phyloP scores from a whole-genome alignment of 1,140 invertebrate species.

The Hormaphis cornu region DNA sequence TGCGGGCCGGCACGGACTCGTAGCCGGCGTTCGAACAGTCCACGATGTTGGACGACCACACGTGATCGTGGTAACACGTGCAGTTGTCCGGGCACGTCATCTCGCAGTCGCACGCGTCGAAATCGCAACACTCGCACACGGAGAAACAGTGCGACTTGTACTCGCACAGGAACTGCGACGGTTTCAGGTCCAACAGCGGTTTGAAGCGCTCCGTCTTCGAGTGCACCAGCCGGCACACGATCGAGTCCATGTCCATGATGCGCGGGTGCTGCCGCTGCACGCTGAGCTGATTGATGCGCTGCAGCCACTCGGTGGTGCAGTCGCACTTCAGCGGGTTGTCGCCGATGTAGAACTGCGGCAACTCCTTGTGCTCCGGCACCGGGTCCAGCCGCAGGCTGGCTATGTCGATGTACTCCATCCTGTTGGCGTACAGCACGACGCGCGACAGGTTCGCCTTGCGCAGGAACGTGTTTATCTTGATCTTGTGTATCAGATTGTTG shows the following conservation, averaged over 20 bases:
- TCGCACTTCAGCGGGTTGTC: slow-evolving; percentile 81
- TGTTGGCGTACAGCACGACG: slow-evolving; percentile 77
- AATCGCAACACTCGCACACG: slow-evolving; percentile 87
- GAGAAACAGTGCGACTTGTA: slow-evolving; percentile 89
- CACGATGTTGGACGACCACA: slow-evolving; percentile 89
- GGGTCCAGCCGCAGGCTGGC: slow-evolving; percentile 64
- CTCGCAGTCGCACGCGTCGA: slow-evolving; percentile 89
- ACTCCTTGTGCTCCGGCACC: slow-evolving; percentile 54
- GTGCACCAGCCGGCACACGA: slow-evolving; percentile 81
- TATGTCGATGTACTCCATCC: slow-evolving; percentile 70
- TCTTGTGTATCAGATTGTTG: slow-evolving; percentile 67
- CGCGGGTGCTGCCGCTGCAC: slow-evolving; percentile 67
- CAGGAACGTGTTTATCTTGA: slow-evolving; percentile 72
- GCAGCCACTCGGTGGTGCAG: slow-evolving; percentile 80
- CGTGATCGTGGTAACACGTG: slow-evolving; percentile 87
- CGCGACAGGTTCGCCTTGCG: slow-evolving; percentile 71
- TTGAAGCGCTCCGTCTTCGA: slow-evolving; percentile 51
- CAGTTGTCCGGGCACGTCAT: slow-evolving; percentile 91
- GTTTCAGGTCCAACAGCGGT: slow-evolving; percentile 57
- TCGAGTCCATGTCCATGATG: slow-evolving; percentile 82
- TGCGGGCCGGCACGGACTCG: slow-evolving; percentile 67
- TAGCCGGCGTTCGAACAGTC: slow-evolving; percentile 76
- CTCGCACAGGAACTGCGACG: slow-evolving; percentile 69
- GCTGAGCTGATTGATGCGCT: slow-evolving; percentile 63
- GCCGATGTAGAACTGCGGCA: slow-evolving; percentile 78